Evolutionary conservation across 2,113 vertebrate species (phyloP), one percentile per base, ranked within the genome.

Genomic region (Oreocharis arfaki): DNA sequence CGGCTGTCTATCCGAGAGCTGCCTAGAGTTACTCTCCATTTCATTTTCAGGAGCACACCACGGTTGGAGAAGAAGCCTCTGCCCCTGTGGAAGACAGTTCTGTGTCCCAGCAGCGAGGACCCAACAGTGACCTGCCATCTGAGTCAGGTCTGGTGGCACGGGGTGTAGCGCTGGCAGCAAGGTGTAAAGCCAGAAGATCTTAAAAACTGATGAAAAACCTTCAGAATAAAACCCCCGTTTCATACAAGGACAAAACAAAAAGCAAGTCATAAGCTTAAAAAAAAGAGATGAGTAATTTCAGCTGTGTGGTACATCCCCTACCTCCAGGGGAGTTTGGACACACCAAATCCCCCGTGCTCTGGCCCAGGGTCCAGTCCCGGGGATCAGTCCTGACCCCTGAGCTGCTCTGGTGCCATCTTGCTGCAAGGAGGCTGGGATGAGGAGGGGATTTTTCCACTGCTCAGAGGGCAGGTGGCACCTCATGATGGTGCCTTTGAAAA

Each of bases 81-180:
- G 41, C 27, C 53, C 21, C 27, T 9, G 6, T 6, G 35, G n/a
- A 60, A 74, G 57, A 22, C 5, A 4, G 27, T 47, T 76, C 32
- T n/a, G 5, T 16, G 24, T 41, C 32, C 55, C 19, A 46, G 20
- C 46, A n/a, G 49, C 0, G 1, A 59, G 76, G 60, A 70, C 47
- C 35, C 1, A 3, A 7, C 35, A 2, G 16, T 8, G 8, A 23
- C 23, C 33, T n/a, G 52, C 49, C 13, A 0, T 21, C 37, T 14
- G 7, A 26, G 55, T 18, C 56, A 44, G 42, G 23, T 27, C 37
- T 46, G 30, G 60, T 7, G 11, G 32, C 63, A 47, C 0, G 0
- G 35, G 55, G 6, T 20, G 16, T 5, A 11, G 21, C 44, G 18
- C 64, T 14, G 42, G n/a, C 53, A 79, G 42, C 52, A 52, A 81